phyloP scores from a whole-genome alignment of 2,797 vertebrate species.

The Danio jaintianensis region DNA sequence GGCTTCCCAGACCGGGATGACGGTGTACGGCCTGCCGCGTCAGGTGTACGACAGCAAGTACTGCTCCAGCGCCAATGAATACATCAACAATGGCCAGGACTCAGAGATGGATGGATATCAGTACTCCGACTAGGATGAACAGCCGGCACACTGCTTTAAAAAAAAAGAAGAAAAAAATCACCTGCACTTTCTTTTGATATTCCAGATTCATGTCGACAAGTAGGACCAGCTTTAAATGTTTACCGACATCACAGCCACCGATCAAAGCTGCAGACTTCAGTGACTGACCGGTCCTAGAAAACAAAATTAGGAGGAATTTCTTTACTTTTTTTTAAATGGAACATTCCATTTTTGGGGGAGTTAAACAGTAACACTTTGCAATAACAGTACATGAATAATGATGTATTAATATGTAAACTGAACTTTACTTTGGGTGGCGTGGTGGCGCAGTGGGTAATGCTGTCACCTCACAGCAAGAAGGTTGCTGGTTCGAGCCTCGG shows the following conservation, averaged over 20 bases:
- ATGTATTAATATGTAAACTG: no score
- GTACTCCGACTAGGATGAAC: slow-evolving; percentile 80
- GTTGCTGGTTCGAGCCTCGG: no score
- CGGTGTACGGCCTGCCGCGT: slow-evolving; percentile 89
- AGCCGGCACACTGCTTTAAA: slow-evolving; percentile 1
- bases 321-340: background rate
- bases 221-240: slow-evolving; percentile 42
- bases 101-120: slow-evolving; percentile 84
- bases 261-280: slow-evolving; percentile 32
- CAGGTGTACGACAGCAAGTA: slow-evolving; percentile 95
- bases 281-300: slow-evolving; percentile 12
- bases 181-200: slow-evolving; percentile 28
- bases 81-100: slow-evolving; percentile 75
- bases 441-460: no score
- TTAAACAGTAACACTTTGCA: no score
- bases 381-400: no score
- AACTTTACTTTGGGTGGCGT: no score
- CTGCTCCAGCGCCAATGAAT: slow-evolving; percentile 80
- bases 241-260: slow-evolving; percentile 15
- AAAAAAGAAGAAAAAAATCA: slow-evolving; percentile 19
- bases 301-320: slow-evolving; percentile 28
- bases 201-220: slow-evolving; percentile 31
- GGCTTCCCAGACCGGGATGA: slow-evolving; percentile 93
- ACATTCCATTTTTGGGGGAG: no score
- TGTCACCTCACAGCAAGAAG: no score